Evolutionary conservation across 1,140 invertebrate genomes (phyloP), one percentile per base, ranked within the genome.

Genomic region (Hermetia illucens): DNA sequence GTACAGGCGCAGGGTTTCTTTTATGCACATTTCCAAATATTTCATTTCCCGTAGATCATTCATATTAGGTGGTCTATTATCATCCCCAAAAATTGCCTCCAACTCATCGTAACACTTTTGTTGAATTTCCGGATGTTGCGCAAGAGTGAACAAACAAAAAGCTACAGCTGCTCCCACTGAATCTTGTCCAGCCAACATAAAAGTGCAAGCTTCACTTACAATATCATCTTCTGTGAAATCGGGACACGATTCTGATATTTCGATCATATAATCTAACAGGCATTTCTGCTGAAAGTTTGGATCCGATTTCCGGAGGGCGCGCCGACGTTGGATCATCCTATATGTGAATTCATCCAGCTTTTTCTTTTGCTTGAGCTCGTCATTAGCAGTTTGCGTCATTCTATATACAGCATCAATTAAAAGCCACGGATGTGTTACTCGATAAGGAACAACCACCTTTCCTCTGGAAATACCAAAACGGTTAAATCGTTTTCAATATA

Each of bases 151-250:
- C 1, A 80, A 49, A 3, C 65, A 66, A 48, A 75, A 76, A 12
- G 71, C 68, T 1, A 72, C 54, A 0, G 64, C 71, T 0, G 73
- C 65, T 1, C 73, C 71, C 5, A 81, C 79, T 0, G 82, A 83
- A 46, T 85, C 81, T 55, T 85, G 82, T 1, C 81, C 79, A 45
- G 79, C 79, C 43, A 83, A 63, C 75, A 82, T 79, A 39, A 83
- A 82, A 0, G 79, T 82, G 41, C 76, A 75, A 13, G 75, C 70
- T 55, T 81, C 75, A 46, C 79, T 69, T 2, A 75, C 53, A 38
- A 86, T 78, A 44, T 83, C 80, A 15, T 71, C 64, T 43, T 82
- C 69, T 3, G 66, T 71, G 43, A 85, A 72, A 15, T 61, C 50
- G 4, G 63, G 56, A 49, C 68, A 68, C 16, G 57, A 64, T 35